phyloP scores from a whole-genome alignment of 2,113 vertebrate genomes.

The Leuciscus idus region DNA sequence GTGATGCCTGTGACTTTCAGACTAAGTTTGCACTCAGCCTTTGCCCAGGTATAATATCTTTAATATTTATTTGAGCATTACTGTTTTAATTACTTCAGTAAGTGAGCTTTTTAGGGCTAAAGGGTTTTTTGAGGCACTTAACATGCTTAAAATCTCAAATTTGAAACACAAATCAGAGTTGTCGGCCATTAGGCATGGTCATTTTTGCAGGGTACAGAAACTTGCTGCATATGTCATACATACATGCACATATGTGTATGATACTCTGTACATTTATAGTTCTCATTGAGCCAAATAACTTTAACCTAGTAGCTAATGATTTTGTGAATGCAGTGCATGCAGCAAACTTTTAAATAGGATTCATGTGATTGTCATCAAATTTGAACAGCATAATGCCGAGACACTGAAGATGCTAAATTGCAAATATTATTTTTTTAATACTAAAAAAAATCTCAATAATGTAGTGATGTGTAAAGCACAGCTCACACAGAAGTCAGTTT shows the following conservation, averaged over 20 bases:
- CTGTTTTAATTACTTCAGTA: neutral
- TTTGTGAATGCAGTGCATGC: no score
- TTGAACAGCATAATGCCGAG: no score
- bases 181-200: no score
- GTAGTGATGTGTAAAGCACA: no score
- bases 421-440: no score
- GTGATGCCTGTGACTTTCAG: slow-evolving; percentile 95
- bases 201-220: neutral
- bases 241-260: neutral
- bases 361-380: no score
- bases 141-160: neutral
- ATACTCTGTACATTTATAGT: neutral
- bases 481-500: no score
- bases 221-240: neutral
- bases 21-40: slow-evolving; percentile 98
- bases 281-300: no score
- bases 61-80: neutral
- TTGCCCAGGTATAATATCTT: slow-evolving; percentile 81
- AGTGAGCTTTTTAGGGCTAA: neutral
- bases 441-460: no score
- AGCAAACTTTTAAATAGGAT: no score
- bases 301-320: no score
- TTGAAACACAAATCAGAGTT: neutral
- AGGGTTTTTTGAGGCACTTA: neutral
- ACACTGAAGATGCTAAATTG: no score